A percentile compares a stretch with the other conserved stretches of the same genome.
Conservation (phyloP, 2,888 invertebrate species). For the Penaeus monodon region DNA sequence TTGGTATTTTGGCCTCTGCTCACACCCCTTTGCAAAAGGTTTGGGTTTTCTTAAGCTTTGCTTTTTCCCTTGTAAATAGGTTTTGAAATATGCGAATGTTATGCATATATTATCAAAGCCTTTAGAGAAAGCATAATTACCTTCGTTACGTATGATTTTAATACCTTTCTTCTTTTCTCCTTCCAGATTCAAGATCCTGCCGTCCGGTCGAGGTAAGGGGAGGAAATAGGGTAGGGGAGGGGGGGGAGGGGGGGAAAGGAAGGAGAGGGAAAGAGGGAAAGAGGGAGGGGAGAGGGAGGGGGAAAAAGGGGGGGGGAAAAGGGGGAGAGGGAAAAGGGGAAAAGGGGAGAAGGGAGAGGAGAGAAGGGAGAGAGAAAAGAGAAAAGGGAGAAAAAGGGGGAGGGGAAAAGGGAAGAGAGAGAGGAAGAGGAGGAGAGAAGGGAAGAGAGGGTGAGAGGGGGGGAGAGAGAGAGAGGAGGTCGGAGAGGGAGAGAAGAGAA, state of each 20-base stretch:
- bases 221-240: background rate
- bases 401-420: slow-evolving; percentile 1
- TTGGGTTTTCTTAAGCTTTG: too few species aligned
- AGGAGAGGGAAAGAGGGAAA: background rate
- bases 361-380: background rate
- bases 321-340: background rate
- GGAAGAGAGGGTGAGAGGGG: background rate
- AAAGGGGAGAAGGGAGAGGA: background rate
- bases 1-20: too few species aligned
- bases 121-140: too few species aligned
- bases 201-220: slow-evolving; percentile 48
- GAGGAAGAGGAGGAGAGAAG: background rate
- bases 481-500: background rate
- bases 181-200: slow-evolving; percentile 45
- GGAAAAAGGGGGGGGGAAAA: background rate
- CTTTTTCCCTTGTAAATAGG: too few species aligned
- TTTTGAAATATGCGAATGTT: too few species aligned
- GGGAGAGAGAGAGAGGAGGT: background rate
- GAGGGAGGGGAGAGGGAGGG: background rate
- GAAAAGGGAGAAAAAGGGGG: background rate
- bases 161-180: slow-evolving; percentile 4
- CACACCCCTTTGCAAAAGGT: too few species aligned
- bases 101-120: too few species aligned
- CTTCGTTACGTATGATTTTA: background rate
- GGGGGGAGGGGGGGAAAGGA: background rate